phyloP scores from a whole-genome alignment of 2,888 invertebrate genomes.

The Xanthorhoe spadicearia region DNA sequence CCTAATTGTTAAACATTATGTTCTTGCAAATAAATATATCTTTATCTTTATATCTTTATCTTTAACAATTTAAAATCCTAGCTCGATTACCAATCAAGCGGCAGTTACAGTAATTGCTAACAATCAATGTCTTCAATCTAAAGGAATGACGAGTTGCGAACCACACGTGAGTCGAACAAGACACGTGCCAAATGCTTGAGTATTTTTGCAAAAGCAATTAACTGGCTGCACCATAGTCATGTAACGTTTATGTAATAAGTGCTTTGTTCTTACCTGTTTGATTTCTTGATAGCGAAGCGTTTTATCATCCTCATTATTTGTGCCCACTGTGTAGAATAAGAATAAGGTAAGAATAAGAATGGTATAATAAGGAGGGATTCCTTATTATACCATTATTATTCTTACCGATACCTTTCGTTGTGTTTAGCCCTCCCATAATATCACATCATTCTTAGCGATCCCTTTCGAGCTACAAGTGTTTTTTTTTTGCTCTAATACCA shows the following conservation, averaged over 20 bases:
- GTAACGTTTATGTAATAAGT: slow-evolving; percentile 7
- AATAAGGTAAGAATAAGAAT: no score
- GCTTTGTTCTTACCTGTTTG: background rate
- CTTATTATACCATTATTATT: no score
- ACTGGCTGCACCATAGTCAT: slow-evolving; percentile 9
- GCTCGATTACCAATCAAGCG: slow-evolving; percentile 25
- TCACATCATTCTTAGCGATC: no score
- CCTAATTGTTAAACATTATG: no score
- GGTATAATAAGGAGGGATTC: no score
- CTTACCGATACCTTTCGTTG: no score
- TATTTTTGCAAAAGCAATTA: slow-evolving; percentile 23
- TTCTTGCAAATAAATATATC: no score
- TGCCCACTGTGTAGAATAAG: background rate
- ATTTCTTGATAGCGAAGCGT: background rate
- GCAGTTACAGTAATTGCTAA: slow-evolving; percentile 23
- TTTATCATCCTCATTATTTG: background rate
- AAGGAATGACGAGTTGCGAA: slow-evolving; percentile 21
- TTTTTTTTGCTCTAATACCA: no score
- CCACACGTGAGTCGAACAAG: slow-evolving; percentile 31
- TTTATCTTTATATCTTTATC: no score
- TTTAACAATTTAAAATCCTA: background rate
- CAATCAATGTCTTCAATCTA: slow-evolving; percentile 31
- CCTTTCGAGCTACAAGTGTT: no score
- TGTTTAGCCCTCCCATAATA: no score
- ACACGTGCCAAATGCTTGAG: slow-evolving; percentile 35